These are phyloP conservation scores for Serinus canaria DNA, from an alignment of 2,113 vertebrate species.

Conservation along the genomic window DNA sequence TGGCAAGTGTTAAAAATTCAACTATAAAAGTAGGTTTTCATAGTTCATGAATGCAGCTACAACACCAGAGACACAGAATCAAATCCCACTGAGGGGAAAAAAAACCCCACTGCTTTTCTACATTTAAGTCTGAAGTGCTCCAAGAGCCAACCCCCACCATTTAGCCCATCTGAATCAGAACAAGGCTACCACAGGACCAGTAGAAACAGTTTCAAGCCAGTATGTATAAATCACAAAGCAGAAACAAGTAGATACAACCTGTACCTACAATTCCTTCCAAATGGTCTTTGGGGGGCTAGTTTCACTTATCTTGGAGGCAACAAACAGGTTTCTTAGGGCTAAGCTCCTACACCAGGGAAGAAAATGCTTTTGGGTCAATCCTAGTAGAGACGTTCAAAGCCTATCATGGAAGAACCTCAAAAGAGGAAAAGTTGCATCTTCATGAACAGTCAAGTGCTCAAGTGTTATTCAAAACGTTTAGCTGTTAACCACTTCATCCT, in stretches of 20 bases:
- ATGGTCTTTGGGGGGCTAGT: neutral
- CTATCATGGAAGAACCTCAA: neutral
- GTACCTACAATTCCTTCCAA: neutral
- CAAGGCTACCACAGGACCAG: neutral
- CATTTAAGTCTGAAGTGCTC: neutral
- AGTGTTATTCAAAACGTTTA: rapidly evolving
- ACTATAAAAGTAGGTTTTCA: neutral
- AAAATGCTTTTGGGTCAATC: neutral
- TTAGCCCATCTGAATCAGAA: neutral
- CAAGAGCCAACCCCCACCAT: neutral
- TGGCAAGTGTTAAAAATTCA: neutral
- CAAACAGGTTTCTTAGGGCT: neutral
- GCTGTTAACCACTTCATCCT: neutral
- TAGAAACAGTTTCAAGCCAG: neutral
- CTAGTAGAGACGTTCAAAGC: neutral
- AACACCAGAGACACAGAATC: neutral
- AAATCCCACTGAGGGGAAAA: neutral
- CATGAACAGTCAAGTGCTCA: neutral
- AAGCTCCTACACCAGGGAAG: neutral
- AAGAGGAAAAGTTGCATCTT: neutral
- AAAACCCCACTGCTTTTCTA: neutral
- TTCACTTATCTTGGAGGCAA: neutral
- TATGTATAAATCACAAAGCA: neutral
- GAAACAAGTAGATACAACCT: neutral
- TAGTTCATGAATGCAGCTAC: neutral